Evolutionary conservation across 2,888 invertebrate genomes (phyloP).

Genomic region (Drosophila mulleri): DNA sequence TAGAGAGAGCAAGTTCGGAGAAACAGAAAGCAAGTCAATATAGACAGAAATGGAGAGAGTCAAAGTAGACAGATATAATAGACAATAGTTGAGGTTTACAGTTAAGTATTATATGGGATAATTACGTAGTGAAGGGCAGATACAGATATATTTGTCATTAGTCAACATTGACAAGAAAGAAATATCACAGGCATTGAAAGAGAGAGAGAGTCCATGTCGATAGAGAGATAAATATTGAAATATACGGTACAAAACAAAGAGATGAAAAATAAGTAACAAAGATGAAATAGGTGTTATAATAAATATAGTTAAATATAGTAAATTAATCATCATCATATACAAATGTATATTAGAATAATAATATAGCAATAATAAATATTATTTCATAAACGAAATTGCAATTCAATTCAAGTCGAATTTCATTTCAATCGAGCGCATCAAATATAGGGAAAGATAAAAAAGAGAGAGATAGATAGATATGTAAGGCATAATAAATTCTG

Average conservation of each 20-base stretch:
- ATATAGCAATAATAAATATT: neutral
- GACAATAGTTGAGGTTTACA: neutral
- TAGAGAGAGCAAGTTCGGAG: neutral
- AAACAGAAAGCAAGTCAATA: neutral
- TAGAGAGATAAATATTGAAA: neutral
- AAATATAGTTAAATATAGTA: neutral
- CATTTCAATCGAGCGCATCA: slow-evolving; percentile 24
- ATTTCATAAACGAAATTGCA: slow-evolving; percentile 1
- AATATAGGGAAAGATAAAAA: slow-evolving; percentile 38
- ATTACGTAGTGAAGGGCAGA: neutral
- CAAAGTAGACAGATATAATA: neutral
- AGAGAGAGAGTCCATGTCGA: neutral
- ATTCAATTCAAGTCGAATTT: slow-evolving; percentile 34
- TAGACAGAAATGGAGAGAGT: neutral
- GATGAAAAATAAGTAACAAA: neutral
- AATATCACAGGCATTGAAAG: neutral
- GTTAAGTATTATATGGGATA: neutral
- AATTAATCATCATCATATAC: slow-evolving; percentile 8
- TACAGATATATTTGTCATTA: neutral
- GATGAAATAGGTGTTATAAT: neutral
- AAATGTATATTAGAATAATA: slow-evolving; percentile 2
- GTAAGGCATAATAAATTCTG: slow-evolving; percentile 23
- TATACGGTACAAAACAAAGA: neutral
- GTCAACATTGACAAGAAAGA: neutral
- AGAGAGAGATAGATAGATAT: slow-evolving; percentile 45